Base-by-base conservation (phyloP, 2,888 invertebrate genomes). In the Drosophila prostipennis region DNA sequence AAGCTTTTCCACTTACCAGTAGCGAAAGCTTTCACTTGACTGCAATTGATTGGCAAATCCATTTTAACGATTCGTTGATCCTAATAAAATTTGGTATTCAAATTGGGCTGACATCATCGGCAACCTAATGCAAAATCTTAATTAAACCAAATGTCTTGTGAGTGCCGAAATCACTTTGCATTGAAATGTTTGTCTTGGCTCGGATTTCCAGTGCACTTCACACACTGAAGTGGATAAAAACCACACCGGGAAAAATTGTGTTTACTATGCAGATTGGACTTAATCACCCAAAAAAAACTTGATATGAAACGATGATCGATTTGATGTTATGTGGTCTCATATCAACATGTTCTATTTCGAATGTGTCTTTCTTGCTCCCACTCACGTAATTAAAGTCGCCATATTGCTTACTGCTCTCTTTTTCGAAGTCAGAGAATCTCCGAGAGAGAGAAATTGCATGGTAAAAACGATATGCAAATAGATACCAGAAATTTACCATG, bases 81-180 rank as follows among this genome's bases (percentile, higher is more conserved):
- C 61, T 39, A 32, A 46, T 48, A 40, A 48, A 48, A 61, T 61
- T 39, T 48, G 45, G 60, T 60, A 45, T 60, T 60, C 37, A 57
- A 56, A 57, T 57, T 14, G 55, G 55, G 16, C 56, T 57, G 57
- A 54, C 57, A 57, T 57, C 57, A 16, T 16, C 16, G 6, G 34
- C 53, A 23, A 3, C 19, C 10, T 60, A 45, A 61, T 45, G 63
- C 61, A 46, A 61, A 61, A 48, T 26, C 45, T 48, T 40, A 61
- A 61, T 61, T 61, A 60, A 61, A 40, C 61, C 40, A 40, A 48
- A 40, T 29, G 55, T 52, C 51, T 55, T 14, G 11, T 60, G 37
- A 46, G 63, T 53, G 58, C 54, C 53, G 53, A 42, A 53, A 58
- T 34, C 53, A 48, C 61, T 61, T 57, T 40, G 52, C 29, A 51